These are phyloP conservation scores for Tachycineta bicolor DNA, from an alignment of 2,113 vertebrate species.

Conservation along the genomic window DNA sequence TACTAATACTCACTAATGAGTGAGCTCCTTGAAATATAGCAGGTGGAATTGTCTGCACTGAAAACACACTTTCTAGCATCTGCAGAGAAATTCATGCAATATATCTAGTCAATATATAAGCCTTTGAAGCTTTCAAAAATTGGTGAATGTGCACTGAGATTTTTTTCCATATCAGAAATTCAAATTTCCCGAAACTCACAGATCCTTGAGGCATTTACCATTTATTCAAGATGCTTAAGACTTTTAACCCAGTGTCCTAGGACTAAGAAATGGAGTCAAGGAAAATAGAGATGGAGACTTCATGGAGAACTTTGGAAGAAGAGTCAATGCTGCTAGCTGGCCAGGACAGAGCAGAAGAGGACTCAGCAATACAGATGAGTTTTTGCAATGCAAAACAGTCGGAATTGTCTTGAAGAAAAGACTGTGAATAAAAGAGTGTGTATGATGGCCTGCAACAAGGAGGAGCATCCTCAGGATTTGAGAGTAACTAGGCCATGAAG, in stretches of 20 bases:
- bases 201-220: not conserved
- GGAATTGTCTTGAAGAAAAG: not conserved
- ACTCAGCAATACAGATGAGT: not conserved
- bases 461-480: not conserved
- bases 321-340: not conserved
- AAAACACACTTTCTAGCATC: not conserved
- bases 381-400: fast-evolving
- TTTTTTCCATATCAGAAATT: not conserved
- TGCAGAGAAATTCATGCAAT: not conserved
- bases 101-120: not conserved
- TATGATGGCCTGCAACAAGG: not conserved
- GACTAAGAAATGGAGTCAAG: not conserved
- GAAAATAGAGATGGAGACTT: not conserved
- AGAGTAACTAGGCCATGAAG: not conserved
- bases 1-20: not conserved
- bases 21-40: not conserved
- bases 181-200: not conserved
- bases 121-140: not conserved
- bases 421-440: not conserved
- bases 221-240: not conserved
- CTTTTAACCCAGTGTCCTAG: not conserved
- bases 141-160: not conserved
- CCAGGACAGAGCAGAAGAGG: not conserved
- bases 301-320: not conserved
- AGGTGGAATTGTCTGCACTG: not conserved